Evolutionary conservation across 1,140 invertebrate species (phyloP).

Genomic region (Caligus rogercresseyi): DNA sequence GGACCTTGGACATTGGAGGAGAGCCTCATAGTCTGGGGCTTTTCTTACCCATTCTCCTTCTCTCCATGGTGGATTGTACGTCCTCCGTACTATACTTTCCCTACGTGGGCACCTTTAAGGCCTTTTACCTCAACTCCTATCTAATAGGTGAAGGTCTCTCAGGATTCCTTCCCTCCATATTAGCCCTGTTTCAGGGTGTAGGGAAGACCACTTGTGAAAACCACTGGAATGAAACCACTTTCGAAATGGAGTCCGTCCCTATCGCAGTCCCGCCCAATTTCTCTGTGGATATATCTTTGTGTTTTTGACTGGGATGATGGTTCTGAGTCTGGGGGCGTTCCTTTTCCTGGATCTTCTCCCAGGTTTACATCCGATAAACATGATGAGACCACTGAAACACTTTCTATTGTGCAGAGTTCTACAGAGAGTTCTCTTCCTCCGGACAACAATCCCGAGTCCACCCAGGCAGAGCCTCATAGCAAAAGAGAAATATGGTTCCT

Average conservation of each 20-base stretch:
- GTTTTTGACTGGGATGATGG: slow-evolving; percentile 38
- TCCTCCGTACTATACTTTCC: slow-evolving; percentile 78
- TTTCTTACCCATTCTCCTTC: slow-evolving; percentile 52
- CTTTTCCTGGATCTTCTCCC: slow-evolving; percentile 31
- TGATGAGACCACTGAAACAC: too few relatives aligned
- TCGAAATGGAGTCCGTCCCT: too few relatives aligned
- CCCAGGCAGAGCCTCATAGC: too few relatives aligned
- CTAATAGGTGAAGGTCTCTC: slow-evolving; percentile 60
- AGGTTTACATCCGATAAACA: too few relatives aligned
- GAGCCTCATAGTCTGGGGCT: slow-evolving; percentile 48
- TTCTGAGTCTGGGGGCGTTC: slow-evolving; percentile 34
- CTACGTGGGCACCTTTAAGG: slow-evolving; percentile 43
- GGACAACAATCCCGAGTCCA: too few relatives aligned
- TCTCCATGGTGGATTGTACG: slow-evolving; percentile 71
- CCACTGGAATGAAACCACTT: slow-evolving; percentile 30
- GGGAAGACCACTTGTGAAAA: slow-evolving; percentile 38
- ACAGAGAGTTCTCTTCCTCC: too few relatives aligned
- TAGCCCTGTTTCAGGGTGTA: slow-evolving; percentile 40
- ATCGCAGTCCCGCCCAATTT: slow-evolving; percentile 39
- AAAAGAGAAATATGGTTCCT: too few relatives aligned
- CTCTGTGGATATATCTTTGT: slow-evolving; percentile 44
- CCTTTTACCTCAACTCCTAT: slow-evolving; percentile 45
- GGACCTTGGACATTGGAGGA: slow-evolving; percentile 37
- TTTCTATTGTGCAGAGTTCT: too few relatives aligned
- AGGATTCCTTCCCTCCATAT: slow-evolving; percentile 64